A percentile compares a stretch with the other conserved stretches of the same genome.
phyloP scores from a whole-genome alignment of 2,888 invertebrate species.

The Tetheella fluctuosa region DNA sequence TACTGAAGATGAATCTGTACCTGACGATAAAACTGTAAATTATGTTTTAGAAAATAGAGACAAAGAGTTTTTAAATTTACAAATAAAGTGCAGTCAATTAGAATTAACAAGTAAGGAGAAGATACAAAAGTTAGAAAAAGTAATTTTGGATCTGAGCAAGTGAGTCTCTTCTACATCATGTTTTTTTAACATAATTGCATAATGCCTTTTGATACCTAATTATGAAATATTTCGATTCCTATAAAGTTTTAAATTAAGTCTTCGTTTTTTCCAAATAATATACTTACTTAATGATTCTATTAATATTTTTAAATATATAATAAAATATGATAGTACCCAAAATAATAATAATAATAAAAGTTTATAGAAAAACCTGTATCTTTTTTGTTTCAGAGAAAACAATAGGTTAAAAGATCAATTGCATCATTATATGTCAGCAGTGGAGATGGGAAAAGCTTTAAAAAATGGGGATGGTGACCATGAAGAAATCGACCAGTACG shows the following conservation, averaged over 20 bases:
- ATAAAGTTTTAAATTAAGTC: too few relatives aligned
- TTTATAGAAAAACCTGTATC: too few relatives aligned
- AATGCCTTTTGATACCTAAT: too few relatives aligned
- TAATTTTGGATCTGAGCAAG: constrained; percentile 87
- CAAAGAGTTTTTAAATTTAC: constrained; percentile 78
- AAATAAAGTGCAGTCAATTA: constrained; percentile 79
- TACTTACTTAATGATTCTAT: too few relatives aligned
- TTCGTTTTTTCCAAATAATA: too few relatives aligned
- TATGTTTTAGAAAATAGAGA: constrained; percentile 72
- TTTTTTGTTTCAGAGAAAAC: constrained; percentile 86
- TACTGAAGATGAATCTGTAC: constrained; percentile 73
- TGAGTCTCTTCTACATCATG: constrained; percentile 59
- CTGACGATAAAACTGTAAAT: constrained; percentile 64
- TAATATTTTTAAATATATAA: too few relatives aligned
- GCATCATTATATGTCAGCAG: constrained; percentile 94
- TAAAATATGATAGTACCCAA: too few relatives aligned
- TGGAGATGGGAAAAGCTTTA: constrained; percentile 93
- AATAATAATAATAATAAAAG: too few relatives aligned
- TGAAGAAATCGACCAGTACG: constrained; percentile 91
- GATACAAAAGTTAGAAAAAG: constrained; percentile 77
- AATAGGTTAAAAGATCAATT: constrained; percentile 92
- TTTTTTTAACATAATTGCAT: too few relatives aligned
- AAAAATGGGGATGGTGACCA: constrained; percentile 82
- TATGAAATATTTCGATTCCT: too few relatives aligned
- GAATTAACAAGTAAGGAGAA: constrained; percentile 76